phyloP scores from a whole-genome alignment of 1,140 invertebrate species.

The Globodera rostochiensis region DNA sequence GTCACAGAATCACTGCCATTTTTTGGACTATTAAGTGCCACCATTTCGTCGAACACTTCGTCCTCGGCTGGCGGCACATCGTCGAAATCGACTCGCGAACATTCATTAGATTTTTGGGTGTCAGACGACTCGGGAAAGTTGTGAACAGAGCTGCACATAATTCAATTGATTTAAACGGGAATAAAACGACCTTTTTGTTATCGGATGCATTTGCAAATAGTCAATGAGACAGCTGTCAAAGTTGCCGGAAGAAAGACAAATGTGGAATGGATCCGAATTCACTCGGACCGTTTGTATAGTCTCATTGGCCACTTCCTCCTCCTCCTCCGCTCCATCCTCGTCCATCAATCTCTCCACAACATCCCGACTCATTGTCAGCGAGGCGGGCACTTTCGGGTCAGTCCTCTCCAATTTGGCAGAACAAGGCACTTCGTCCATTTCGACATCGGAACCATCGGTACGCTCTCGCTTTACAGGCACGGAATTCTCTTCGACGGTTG shows the following conservation, averaged over 20 bases:
- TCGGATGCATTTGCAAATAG: slow-evolving; percentile 57
- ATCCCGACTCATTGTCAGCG: neutral
- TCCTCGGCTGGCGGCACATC: neutral
- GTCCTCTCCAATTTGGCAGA: slow-evolving; percentile 13
- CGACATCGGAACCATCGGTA: neutral
- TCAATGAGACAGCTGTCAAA: slow-evolving; percentile 58
- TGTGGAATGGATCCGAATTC: slow-evolving; percentile 53
- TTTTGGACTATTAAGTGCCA: slow-evolving; percentile 5
- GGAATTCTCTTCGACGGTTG: neutral
- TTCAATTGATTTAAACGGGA: neutral
- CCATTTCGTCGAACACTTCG: neutral
- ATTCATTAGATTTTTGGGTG: neutral
- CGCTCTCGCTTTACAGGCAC: neutral
- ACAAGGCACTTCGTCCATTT: neutral
- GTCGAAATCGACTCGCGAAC: neutral
- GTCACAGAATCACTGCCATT: slow-evolving; percentile 11
- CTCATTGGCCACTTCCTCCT: slow-evolving; percentile 29
- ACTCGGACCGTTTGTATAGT: slow-evolving; percentile 52
- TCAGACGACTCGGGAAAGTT: slow-evolving; percentile 1
- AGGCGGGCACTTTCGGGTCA: neutral
- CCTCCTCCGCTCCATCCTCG: slow-evolving; percentile 28
- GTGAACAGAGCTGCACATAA: slow-evolving; percentile 17
- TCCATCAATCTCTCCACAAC: slow-evolving; percentile 5
- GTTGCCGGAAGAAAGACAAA: slow-evolving; percentile 51
- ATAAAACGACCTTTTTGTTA: slow-evolving; percentile 52